Base-by-base conservation (phyloP, 1,140 invertebrate genomes). In the Luehdorfia chinensis region DNA sequence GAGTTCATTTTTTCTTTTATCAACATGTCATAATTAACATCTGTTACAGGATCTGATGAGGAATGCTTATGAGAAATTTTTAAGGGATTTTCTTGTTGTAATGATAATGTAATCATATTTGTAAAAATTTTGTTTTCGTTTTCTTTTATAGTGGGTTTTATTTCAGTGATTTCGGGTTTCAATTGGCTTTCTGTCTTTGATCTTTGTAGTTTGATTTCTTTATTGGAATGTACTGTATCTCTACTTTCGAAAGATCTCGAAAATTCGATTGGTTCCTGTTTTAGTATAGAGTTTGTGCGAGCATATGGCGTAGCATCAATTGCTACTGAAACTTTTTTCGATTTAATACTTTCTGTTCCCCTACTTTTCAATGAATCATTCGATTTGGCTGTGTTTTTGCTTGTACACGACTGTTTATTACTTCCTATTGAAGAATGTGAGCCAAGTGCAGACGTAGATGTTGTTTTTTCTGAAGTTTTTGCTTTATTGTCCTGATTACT, bases 251-350 rank as follows among this genome's bases (percentile, higher is more conserved):
- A 73, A 19, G 89, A 91, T 73, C 91, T 93, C 1, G 87, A 84
- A 6, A 93, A 60, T 75, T 94, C 93, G 56, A 94, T 93, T 4
- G 93, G 93, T 64, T 93, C 88, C 80, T 94, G 93, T 62, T 91
- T 90, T 44, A 94, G 70, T 18, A 94, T 88, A 31, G 93, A 94
- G 47, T 90, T 88, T 2, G 92, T 92, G 52, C 93, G 87, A 1
- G 91, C 91, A 2, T 90, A 88, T 14, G 92, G 92, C 4, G 93
- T 94, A 0, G 93, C 93, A 76, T 94, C 93, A 9, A 94, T 87
- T 0, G 90, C 93, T n/a, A 92, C 90, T 0, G 91, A 94, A 3
- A 93, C 91, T 77, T 94, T 93, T 27, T 89, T 89, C 0, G 87
- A 80, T 55, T 89, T 89, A 18, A 84, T 57, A 67, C 83, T 87